Base-by-base conservation (phyloP, 1,140 invertebrate species). In the Mycetomoellerius zeteki region DNA sequence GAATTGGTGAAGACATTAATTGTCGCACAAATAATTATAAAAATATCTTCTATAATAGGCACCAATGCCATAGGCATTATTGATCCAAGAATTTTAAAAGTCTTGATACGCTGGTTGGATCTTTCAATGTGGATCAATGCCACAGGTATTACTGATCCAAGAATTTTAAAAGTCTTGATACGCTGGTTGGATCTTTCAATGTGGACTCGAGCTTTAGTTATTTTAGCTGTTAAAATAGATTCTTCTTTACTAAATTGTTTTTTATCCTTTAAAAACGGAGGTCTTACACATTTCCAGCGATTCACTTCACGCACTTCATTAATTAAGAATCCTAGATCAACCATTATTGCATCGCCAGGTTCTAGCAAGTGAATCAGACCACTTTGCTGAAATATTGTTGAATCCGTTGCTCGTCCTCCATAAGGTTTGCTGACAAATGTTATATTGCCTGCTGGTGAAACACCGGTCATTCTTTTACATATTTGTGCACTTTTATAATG, bases 301-400 rank as follows among this genome's bases (percentile, higher is more conserved):
- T 60, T 60, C 0, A 60, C 10, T 60, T 60, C 24, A 27, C 58
- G 27, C 21, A 60, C 10, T 60, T 60, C 24, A 60, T 60, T 24
- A 24, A 60, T 60, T 60, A 60, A 60, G 10, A 60, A 60, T 60
- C 58, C 58, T 60, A 24, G 58, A 27, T 60, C 56, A 58, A 58
- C n/a, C 56, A 58, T 58, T 58, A 58, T 21, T 21, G 56, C 56
- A 58, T 58, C 56, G 19, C 21, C 21, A 21, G 56, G 56, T 21
- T 47, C 8, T 47, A 47, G 43, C 10, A 47, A 47, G 43, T 47
- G 43, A 47, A 47, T 47, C 43, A 47, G 43, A 21, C 10, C 19
- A 58, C 56, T 58, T n/a, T 58, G 56, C 19, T 58, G n/a, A 58
- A 58, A 58, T 21, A 58, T 58, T n/a, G n/a, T 21, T 58, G 56